Evolutionary conservation across 92 coral and sea anemone species (phyloP).

Genomic region (Plumapathes pennacea): DNA sequence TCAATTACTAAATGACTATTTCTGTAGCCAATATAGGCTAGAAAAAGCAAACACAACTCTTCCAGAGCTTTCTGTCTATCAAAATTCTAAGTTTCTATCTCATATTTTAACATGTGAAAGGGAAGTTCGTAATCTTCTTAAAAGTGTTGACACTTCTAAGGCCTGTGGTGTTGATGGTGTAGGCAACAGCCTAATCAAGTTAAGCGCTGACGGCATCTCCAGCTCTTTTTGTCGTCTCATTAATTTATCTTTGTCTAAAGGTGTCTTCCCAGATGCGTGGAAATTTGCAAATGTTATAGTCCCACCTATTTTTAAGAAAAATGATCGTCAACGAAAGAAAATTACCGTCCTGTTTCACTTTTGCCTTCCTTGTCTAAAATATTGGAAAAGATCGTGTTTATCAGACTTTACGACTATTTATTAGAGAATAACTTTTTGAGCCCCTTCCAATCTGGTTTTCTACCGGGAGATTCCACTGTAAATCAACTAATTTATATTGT

Average conservation of each 20-base stretch:
- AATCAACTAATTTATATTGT: conserved; percentile 37
- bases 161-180: conserved; percentile 53
- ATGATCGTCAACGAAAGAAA: conserved; percentile 17
- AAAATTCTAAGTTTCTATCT: too few relatives aligned
- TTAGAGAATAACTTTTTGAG: conserved; percentile 32
- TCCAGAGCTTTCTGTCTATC: too few relatives aligned
- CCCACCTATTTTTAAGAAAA: conserved; percentile 4
- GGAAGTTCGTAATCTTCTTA: conserved; percentile 13
- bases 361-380: conserved; percentile 44
- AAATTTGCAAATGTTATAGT: conserved; percentile 13
- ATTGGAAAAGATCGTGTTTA: conserved; percentile 36
- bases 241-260: conserved; percentile 27
- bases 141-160: conserved; percentile 32
- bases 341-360: conserved; percentile 56
- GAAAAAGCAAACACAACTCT: conserved; percentile 9
- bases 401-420: conserved; percentile 32
- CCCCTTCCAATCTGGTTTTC: conserved; percentile 52
- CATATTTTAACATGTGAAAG: conserved; percentile 19
- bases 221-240: conserved; percentile 19
- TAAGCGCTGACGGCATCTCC: conserved; percentile 25
- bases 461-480: conserved; percentile 48
- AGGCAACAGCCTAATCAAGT: conserved; percentile 33
- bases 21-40: conserved; percentile 20
- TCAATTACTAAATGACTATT: conserved; percentile 41
- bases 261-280: conserved; percentile 40